These are phyloP conservation scores for Clinocottus analis DNA, from an alignment of 2,113 vertebrate genomes.

Conservation along the genomic window DNA sequence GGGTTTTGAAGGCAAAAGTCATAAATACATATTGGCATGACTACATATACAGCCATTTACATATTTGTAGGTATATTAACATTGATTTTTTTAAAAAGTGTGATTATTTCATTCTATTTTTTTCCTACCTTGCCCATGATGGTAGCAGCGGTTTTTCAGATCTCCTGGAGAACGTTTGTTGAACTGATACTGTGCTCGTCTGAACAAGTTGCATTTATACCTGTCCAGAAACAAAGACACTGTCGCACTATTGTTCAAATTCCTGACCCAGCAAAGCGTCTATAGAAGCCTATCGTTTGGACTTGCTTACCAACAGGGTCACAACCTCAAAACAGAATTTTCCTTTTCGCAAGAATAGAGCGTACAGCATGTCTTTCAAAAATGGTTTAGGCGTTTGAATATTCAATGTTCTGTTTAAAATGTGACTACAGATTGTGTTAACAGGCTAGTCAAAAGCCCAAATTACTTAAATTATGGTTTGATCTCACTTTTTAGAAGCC, in stretches of 20 bases:
- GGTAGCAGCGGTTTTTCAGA: constrained; percentile 34
- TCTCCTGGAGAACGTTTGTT: constrained; percentile 57
- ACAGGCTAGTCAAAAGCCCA: neutral
- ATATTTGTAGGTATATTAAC: neutral
- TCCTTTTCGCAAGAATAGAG: constrained; percentile 29
- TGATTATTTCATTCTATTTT: neutral
- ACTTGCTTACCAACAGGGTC: constrained; percentile 56
- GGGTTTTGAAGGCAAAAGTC: neutral
- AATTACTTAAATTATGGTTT: neutral
- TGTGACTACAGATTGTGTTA: neutral
- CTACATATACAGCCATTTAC: neutral
- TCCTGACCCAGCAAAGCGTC: constrained; percentile 68
- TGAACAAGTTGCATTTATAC: constrained; percentile 73
- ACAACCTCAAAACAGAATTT: constrained; percentile 49
- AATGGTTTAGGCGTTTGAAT: neutral
- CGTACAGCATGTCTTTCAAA: neutral
- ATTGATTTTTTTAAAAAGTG: neutral
- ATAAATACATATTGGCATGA: neutral
- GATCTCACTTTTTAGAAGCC: neutral
- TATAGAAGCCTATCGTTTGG: constrained; percentile 67
- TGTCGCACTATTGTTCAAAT: constrained; percentile 68
- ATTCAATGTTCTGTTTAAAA: neutral
- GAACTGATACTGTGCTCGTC: constrained; percentile 59
- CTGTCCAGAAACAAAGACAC: constrained; percentile 67
- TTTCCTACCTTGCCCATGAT: constrained; percentile 72